phyloP scores from a whole-genome alignment of 2,113 vertebrate species.

The Gambusia holbrooki region DNA sequence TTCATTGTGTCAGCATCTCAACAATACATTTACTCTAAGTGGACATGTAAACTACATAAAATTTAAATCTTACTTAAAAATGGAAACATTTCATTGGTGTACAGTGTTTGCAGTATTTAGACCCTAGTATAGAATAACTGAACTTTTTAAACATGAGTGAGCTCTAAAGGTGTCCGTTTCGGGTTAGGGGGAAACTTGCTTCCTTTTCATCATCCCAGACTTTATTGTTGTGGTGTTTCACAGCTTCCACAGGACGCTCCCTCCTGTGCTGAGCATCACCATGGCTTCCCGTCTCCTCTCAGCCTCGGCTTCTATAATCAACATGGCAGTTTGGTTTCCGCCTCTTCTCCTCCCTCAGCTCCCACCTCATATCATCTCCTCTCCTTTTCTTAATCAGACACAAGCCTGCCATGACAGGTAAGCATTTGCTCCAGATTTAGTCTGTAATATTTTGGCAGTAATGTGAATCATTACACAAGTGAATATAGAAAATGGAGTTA shows the following conservation, averaged over 20 bases:
- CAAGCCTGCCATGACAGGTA: constrained; percentile 70
- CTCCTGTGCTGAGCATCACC: constrained; percentile 1
- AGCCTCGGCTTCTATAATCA: constrained; percentile 36
- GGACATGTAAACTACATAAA: too few species aligned
- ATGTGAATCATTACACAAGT: constrained; percentile 78
- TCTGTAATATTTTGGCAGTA: constrained; percentile 82
- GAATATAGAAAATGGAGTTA: constrained; percentile 75
- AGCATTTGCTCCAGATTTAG: constrained; percentile 77
- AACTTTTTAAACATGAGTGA: background rate
- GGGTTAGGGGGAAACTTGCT: background rate
- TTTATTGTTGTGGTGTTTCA: background rate
- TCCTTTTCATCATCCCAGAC: constrained; percentile 13
- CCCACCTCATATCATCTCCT: background rate
- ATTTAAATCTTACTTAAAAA: too few species aligned
- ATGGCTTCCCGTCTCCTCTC: background rate
- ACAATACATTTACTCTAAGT: too few species aligned
- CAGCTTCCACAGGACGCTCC: constrained; percentile 6
- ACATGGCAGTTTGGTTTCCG: constrained; percentile 48
- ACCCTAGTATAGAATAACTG: background rate
- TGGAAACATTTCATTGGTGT: too few species aligned
- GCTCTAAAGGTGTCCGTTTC: background rate
- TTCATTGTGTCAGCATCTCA: too few species aligned
- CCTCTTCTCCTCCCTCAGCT: constrained; percentile 3
- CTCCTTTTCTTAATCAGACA: constrained; percentile 49
- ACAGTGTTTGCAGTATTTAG: too few species aligned